phyloP scores from a whole-genome alignment of 1,140 invertebrate species.

The Colletes gigas region DNA sequence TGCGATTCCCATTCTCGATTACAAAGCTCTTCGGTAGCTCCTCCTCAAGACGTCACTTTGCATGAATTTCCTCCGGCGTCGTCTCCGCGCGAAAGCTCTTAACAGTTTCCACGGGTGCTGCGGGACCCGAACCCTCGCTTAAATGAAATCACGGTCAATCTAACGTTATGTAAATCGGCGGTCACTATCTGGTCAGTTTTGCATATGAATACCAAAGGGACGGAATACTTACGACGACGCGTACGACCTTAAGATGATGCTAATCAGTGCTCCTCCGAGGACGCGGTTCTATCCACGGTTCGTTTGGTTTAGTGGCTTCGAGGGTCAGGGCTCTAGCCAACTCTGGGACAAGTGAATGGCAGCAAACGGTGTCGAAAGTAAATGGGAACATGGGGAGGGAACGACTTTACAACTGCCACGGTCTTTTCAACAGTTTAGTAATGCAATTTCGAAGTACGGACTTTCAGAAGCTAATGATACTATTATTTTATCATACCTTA shows the following conservation, averaged over 20 bases:
- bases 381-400: constrained; percentile 10
- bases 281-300: constrained; percentile 64
- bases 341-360: constrained; percentile 9
- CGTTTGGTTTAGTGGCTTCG: constrained; percentile 73
- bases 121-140: constrained; percentile 36
- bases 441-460: constrained; percentile 6
- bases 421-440: neutral
- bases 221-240: constrained; percentile 59
- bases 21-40: constrained; percentile 18
- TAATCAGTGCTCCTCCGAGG: constrained; percentile 72
- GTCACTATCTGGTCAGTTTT: constrained; percentile 78
- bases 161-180: constrained; percentile 80
- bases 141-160: constrained; percentile 81
- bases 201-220: constrained; percentile 78
- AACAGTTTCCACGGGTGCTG: constrained; percentile 44
- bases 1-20: constrained; percentile 48
- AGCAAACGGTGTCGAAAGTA: neutral
- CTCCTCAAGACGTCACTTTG: constrained; percentile 60
- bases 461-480: no score
- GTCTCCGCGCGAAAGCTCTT: constrained; percentile 43
- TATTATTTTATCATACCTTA: no score
- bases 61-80: constrained; percentile 56
- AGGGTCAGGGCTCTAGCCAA: constrained; percentile 33
- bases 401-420: neutral
- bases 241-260: constrained; percentile 75